These are phyloP conservation scores for Hipposideros larvatus DNA, from an alignment of 2,797 vertebrate genomes.

Conservation along the genomic window DNA sequence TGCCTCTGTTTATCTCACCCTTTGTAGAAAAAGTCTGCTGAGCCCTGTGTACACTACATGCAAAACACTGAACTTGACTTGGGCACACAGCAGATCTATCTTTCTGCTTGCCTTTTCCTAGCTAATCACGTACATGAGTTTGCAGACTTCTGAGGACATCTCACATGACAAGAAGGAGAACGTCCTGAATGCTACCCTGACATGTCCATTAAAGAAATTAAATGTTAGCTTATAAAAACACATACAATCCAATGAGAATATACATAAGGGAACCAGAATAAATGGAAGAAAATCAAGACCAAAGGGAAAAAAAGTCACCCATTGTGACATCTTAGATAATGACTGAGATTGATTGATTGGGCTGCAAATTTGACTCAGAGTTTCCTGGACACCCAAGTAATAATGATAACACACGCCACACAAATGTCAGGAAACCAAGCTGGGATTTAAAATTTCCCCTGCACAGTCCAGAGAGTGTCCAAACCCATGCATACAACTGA, in stretches of 20 bases:
- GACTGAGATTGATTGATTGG: neutral
- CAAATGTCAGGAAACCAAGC: neutral
- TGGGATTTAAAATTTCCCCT: neutral
- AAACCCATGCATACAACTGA: neutral
- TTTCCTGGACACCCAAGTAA: neutral
- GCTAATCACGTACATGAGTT: conserved; percentile 17
- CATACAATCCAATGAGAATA: neutral
- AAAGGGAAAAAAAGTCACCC: neutral
- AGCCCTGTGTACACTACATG: neutral
- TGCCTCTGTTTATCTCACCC: neutral
- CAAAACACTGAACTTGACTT: neutral
- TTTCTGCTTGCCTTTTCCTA: neutral
- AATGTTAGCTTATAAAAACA: neutral
- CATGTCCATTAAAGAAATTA: neutral
- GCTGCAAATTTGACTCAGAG: neutral
- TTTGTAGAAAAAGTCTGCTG: neutral
- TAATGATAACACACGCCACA: neutral
- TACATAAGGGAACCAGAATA: neutral
- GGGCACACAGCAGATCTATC: neutral
- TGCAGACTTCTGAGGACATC: neutral
- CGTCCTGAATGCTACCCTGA: neutral
- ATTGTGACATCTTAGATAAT: neutral
- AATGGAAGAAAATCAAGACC: conserved; percentile 26
- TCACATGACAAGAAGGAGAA: neutral
- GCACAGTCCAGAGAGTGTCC: neutral